phyloP scores from a whole-genome alignment of 2,797 vertebrate genomes.

The Acropternis orthonyx region DNA sequence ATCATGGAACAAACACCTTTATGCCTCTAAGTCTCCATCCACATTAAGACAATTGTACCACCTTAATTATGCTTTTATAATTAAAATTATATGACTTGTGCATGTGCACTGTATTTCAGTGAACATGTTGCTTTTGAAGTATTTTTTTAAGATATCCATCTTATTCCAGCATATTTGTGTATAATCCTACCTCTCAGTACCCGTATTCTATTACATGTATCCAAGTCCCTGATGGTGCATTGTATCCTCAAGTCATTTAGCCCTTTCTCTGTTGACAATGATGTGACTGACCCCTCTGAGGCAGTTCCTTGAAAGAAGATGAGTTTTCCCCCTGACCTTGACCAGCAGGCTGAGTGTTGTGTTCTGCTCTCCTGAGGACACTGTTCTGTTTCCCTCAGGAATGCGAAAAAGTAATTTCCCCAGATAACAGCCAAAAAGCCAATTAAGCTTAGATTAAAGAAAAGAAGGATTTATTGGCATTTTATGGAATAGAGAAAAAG shows the following conservation, averaged over 20 bases:
- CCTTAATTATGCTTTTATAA: neutral
- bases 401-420: slow-evolving; percentile 55
- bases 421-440: slow-evolving; percentile 59
- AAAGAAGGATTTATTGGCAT: slow-evolving; percentile 58
- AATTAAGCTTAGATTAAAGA: slow-evolving; percentile 71
- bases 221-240: neutral
- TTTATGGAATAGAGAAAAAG: slow-evolving; percentile 44
- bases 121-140: neutral
- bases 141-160: neutral
- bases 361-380: slow-evolving; percentile 32
- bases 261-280: neutral
- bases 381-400: slow-evolving; percentile 43
- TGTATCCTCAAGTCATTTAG: slow-evolving; percentile 12
- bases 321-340: slow-evolving; percentile 48
- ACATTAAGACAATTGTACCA: neutral
- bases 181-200: neutral
- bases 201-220: neutral
- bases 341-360: neutral
- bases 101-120: neutral
- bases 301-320: neutral
- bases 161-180: neutral
- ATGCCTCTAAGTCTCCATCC: neutral
- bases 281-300: neutral
- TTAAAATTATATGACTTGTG: neutral
- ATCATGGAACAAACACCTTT: neutral